These are phyloP conservation scores for Eledona agricola DNA, from an alignment of 2,888 invertebrate genomes.

Conservation along the genomic window DNA sequence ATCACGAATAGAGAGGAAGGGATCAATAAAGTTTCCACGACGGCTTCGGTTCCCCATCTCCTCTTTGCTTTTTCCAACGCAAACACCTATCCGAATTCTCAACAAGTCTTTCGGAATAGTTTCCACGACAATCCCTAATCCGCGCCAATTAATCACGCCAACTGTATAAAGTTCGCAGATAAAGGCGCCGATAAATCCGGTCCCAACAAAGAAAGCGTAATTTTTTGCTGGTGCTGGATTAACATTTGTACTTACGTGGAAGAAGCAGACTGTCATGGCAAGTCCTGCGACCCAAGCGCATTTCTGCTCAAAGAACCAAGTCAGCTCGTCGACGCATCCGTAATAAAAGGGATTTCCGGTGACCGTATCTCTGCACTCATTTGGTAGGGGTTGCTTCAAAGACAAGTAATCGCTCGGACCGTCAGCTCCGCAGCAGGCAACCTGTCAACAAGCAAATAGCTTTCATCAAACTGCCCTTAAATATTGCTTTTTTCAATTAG, in stretches of 20 bases:
- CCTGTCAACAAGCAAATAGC: slow-evolving; percentile 63
- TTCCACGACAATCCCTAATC: slow-evolving; percentile 56
- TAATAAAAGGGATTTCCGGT: slow-evolving; percentile 90
- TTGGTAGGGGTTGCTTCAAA: slow-evolving; percentile 80
- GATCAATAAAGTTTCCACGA: slow-evolving; percentile 33
- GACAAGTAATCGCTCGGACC: slow-evolving; percentile 84
- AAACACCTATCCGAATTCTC: slow-evolving; percentile 40
- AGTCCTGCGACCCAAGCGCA: slow-evolving; percentile 85
- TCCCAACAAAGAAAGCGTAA: slow-evolving; percentile 52
- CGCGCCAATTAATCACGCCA: slow-evolving; percentile 56
- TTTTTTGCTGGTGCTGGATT: slow-evolving; percentile 7
- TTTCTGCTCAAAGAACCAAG: slow-evolving; percentile 87
- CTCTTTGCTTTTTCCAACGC: slow-evolving; percentile 10
- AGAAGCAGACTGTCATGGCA: slow-evolving; percentile 77
- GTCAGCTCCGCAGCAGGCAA: slow-evolving; percentile 90
- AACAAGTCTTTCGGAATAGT: slow-evolving; percentile 45
- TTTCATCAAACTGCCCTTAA: slow-evolving; percentile 25
- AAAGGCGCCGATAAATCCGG: slow-evolving; percentile 55
- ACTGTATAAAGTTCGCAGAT: slow-evolving; percentile 57
- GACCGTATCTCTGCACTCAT: slow-evolving; percentile 85
- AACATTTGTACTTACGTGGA: slow-evolving; percentile 72
- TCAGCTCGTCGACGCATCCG: slow-evolving; percentile 87
- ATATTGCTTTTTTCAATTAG: slow-evolving; percentile 31
- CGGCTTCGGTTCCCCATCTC: slow-evolving; percentile 17
- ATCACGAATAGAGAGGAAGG: slow-evolving; percentile 31